phyloP scores from a whole-genome alignment of 2,888 invertebrate species.

The Epistrophe grossulariae region DNA sequence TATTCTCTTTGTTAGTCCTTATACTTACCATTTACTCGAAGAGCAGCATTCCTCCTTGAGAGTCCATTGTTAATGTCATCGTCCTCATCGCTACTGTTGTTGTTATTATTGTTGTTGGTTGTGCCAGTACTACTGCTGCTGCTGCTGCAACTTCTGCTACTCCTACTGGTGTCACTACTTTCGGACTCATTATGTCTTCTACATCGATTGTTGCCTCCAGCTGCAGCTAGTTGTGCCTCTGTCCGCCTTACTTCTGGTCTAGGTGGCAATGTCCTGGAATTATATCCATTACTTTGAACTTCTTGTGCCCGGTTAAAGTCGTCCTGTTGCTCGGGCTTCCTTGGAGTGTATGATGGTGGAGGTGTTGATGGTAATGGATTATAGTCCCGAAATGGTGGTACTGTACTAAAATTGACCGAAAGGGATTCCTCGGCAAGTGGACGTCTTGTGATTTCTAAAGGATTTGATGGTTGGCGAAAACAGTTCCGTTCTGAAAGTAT shows the following conservation, averaged over 20 bases:
- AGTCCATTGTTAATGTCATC: slow-evolving; percentile 71
- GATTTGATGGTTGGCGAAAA: slow-evolving; percentile 55
- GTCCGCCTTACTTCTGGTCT: slow-evolving; percentile 37
- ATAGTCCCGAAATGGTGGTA: slow-evolving; percentile 77
- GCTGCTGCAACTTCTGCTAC: slow-evolving; percentile 47
- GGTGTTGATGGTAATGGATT: slow-evolving; percentile 80
- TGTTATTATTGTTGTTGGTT: slow-evolving; percentile 68
- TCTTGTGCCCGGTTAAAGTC: slow-evolving; percentile 32
- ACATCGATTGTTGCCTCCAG: slow-evolving; percentile 61
- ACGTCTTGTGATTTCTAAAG: slow-evolving; percentile 67
- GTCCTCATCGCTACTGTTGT: slow-evolving; percentile 70
- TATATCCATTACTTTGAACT: slow-evolving; percentile 41
- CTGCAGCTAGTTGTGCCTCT: slow-evolving; percentile 26
- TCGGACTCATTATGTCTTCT: slow-evolving; percentile 69
- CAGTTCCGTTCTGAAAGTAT: slow-evolving; percentile 69
- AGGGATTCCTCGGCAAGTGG: slow-evolving; percentile 38
- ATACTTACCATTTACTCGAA: slow-evolving; percentile 74
- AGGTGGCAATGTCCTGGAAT: slow-evolving; percentile 48
- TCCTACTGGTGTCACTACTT: slow-evolving; percentile 65
- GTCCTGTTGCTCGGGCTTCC: slow-evolving; percentile 50
- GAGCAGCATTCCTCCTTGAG: slow-evolving; percentile 70
- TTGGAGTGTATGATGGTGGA: slow-evolving; percentile 81
- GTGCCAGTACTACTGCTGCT: slow-evolving; percentile 68
- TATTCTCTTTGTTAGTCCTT: slow-evolving; percentile 35
- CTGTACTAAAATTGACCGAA: slow-evolving; percentile 65